phyloP scores from a whole-genome alignment of 1,140 invertebrate species.

The Argopecten irradians region DNA sequence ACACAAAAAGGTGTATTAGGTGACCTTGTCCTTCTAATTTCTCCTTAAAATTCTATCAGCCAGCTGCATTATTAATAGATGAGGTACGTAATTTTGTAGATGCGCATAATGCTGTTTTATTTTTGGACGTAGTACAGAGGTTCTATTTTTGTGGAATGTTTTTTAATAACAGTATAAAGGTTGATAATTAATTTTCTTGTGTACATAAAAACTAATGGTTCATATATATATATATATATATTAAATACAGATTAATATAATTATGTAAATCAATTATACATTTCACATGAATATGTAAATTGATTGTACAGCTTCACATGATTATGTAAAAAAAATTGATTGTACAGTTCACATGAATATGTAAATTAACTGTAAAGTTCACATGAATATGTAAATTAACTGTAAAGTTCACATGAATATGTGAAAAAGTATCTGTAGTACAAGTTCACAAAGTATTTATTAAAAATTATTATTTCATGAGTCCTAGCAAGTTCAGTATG shows the following conservation, averaged over 20 bases:
- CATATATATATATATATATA: background rate
- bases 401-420: background rate
- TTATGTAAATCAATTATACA: background rate
- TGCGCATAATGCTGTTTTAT: background rate
- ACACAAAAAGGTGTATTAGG: background rate
- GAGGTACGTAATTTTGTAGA: background rate
- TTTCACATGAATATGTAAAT: background rate
- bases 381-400: background rate
- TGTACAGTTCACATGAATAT: background rate
- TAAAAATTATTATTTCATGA: background rate
- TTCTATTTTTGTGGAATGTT: constrained; percentile 1
- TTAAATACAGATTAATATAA: background rate
- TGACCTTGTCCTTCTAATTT: background rate
- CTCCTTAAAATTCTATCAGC: background rate
- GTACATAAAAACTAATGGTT: background rate
- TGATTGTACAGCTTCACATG: background rate
- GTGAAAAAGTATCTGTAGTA: background rate
- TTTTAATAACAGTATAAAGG: background rate
- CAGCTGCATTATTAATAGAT: background rate
- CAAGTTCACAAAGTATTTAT: background rate
- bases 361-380: background rate
- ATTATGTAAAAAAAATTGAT: background rate
- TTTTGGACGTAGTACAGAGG: constrained; percentile 1
- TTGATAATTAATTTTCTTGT: background rate
- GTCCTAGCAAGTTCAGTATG: too few species aligned